phyloP scores from a whole-genome alignment of 2,797 vertebrate genomes.

The Pampus argenteus region DNA sequence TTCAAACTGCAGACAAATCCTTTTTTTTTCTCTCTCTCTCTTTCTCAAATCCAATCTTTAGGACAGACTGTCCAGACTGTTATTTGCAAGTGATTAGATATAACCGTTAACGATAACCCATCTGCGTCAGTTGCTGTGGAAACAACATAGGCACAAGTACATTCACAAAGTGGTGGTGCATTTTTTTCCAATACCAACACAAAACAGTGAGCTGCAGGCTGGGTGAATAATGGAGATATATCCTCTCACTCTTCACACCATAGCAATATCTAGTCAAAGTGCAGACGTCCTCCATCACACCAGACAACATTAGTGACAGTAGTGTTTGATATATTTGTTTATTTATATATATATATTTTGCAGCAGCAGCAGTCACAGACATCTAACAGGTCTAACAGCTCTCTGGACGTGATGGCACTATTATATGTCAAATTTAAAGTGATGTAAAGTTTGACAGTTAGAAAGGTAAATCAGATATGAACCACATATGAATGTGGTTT shows the following conservation, averaged over 20 bases:
- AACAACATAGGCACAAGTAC: conserved; percentile 36
- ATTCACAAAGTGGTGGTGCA: conserved; percentile 37
- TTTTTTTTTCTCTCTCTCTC: no score
- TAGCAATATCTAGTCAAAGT: conserved; percentile 68
- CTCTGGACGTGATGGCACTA: conserved; percentile 47
- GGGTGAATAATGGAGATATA: conserved; percentile 70
- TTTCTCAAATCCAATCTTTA: conserved; percentile 50
- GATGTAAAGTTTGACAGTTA: conserved; percentile 36
- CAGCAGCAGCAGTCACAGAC: conserved; percentile 26
- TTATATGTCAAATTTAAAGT: conserved; percentile 35
- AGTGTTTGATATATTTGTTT: conserved; percentile 56
- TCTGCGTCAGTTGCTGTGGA: conserved; percentile 58
- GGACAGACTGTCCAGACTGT: conserved; percentile 39
- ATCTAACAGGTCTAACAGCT: conserved; percentile 31
- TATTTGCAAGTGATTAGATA: conserved; percentile 54
- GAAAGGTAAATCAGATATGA: conserved; percentile 42
- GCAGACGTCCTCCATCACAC: conserved; percentile 68
- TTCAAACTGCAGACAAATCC: conserved; percentile 43
- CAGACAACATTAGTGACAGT: conserved; percentile 66
- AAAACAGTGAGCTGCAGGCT: conserved; percentile 45
- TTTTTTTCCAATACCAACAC: conserved; percentile 47
- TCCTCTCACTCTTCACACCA: conserved; percentile 65
- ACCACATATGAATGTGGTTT: conserved; percentile 16
- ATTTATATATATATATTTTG: no score
- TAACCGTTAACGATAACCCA: conserved; percentile 57